A percentile compares a stretch with the other conserved stretches of the same genome.
These are phyloP conservation scores for Gymnoscopelus microlampas DNA, from an alignment of 2,797 vertebrate species.

Conservation along the genomic window DNA sequence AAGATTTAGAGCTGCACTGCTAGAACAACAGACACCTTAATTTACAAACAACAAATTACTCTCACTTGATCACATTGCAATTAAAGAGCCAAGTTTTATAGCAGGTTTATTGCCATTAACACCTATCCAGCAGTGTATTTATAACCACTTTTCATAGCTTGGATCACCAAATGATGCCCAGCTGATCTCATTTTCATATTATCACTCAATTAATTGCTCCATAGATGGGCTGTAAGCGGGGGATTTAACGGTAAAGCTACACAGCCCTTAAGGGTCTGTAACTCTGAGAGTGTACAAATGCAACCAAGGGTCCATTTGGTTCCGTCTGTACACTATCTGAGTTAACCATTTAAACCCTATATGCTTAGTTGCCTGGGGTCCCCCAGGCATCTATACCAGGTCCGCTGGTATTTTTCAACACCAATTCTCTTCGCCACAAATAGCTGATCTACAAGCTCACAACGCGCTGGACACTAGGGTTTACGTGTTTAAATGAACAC, in stretches of 20 bases:
- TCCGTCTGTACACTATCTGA: no score
- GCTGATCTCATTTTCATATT: constrained; percentile 35
- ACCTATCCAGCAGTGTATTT: constrained; percentile 45
- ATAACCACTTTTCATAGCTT: constrained; percentile 30
- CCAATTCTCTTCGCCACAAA: no score
- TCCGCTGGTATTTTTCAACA: no score
- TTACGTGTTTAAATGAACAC: no score
- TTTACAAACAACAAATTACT: not conserved
- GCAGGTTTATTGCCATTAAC: constrained; percentile 40
- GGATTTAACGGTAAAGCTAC: constrained; percentile 18
- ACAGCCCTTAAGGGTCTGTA: not conserved
- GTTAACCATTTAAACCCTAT: no score
- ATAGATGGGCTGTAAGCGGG: constrained; percentile 27
- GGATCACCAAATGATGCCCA: constrained; percentile 21
- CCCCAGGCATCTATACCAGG: no score
- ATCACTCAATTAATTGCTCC: constrained; percentile 28
- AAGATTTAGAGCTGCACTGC: constrained; percentile 8
- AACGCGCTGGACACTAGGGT: no score
- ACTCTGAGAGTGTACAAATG: no score
- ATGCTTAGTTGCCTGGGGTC: no score
- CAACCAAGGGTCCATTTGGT: no score
- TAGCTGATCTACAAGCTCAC: no score
- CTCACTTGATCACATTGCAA: constrained; percentile 18
- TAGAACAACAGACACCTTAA: not conserved
- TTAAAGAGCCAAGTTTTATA: constrained; percentile 28